Evolutionary conservation across 2,888 invertebrate genomes (phyloP).

Genomic region (Chrysolina oricalcia): DNA sequence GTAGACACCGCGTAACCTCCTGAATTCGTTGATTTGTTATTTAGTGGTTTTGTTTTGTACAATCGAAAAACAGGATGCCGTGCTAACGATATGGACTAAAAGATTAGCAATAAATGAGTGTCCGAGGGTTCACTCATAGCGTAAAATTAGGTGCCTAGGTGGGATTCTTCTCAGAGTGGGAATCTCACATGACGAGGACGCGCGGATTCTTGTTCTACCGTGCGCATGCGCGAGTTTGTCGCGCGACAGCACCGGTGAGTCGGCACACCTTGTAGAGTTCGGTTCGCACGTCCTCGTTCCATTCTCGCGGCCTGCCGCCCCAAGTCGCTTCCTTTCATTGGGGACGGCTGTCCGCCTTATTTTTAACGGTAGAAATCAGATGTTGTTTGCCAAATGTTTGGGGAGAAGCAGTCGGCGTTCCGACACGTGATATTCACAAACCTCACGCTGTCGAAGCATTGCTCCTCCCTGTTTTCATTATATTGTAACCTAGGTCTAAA

Average conservation of each 20-base stretch:
- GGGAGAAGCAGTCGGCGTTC: slow-evolving; percentile 67
- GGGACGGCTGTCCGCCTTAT: slow-evolving; percentile 54
- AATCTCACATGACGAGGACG: slow-evolving; percentile 64
- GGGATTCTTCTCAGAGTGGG: slow-evolving; percentile 55
- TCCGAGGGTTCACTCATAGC: slow-evolving; percentile 68
- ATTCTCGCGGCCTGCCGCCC: slow-evolving; percentile 50
- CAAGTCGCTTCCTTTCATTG: slow-evolving; percentile 52
- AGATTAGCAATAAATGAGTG: slow-evolving; percentile 71
- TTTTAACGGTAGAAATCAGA: slow-evolving; percentile 66
- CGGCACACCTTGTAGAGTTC: slow-evolving; percentile 38
- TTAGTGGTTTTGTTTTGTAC: slow-evolving; percentile 61
- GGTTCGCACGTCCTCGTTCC: slow-evolving; percentile 63
- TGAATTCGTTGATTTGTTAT: slow-evolving; percentile 66
- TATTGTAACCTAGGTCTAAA: slow-evolving; percentile 70
- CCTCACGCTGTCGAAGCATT: slow-evolving; percentile 59
- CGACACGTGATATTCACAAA: slow-evolving; percentile 62
- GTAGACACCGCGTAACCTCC: slow-evolving; percentile 35
- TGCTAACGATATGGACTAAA: slow-evolving; percentile 68
- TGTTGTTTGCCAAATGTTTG: slow-evolving; percentile 71
- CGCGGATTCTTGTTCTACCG: slow-evolving; percentile 54
- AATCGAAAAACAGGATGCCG: slow-evolving; percentile 51
- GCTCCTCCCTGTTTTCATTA: slow-evolving; percentile 69
- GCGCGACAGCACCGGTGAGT: slow-evolving; percentile 32
- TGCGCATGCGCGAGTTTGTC: slow-evolving; percentile 45
- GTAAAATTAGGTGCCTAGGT: slow-evolving; percentile 71